Base-by-base conservation (phyloP, 1,140 invertebrate species). In the Chlorops oryzae region DNA sequence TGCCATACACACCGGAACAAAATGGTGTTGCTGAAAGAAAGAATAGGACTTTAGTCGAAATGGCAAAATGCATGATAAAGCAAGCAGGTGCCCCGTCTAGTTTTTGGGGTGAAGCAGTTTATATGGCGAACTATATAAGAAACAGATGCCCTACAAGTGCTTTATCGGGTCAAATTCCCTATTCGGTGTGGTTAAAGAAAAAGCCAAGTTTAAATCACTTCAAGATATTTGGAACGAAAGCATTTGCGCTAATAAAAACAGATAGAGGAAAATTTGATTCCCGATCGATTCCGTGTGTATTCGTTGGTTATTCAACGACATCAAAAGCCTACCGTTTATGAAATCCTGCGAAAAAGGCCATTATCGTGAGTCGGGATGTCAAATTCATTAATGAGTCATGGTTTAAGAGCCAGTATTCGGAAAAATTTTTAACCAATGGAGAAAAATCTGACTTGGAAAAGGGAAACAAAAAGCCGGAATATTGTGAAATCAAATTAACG, bases 91-190 rank as follows among this genome's bases (percentile, higher is more conserved):
- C 75, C 17, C 40, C 46, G 15, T 9, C 27, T 18, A 12, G 10
- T 4, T 61, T 59, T 47, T 63, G 59, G 61, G 51, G 52, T 21
- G 59, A 58, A 42, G 58, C 52, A 17, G 21, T 58, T 0, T 23
- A 24, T 23, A 58, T 47, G 17, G 43, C 53, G 34, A 48, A 27
- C 25, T 51, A 54, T 23, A 47, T 60, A 3, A 48, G 58, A 37
- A 66, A 59, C 38, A 15, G 58, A 49, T 64, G 47, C 45, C 44
- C 50, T 63, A 51, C 54, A 47, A 41, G 50, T 17, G 28, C 39
- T 23, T 25, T 51, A 12, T 18, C 18, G 17, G 38, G 45, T 23
- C 13, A 47, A 43, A 72, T 66, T 6, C 71, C 72, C 6, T 50
- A 63, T 37, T 65, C 73, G 44, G 15, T 13, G 27, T 32, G 27